These are phyloP conservation scores for Cordilura impudica DNA, from an alignment of 2,888 invertebrate genomes.

Conservation along the genomic window DNA sequence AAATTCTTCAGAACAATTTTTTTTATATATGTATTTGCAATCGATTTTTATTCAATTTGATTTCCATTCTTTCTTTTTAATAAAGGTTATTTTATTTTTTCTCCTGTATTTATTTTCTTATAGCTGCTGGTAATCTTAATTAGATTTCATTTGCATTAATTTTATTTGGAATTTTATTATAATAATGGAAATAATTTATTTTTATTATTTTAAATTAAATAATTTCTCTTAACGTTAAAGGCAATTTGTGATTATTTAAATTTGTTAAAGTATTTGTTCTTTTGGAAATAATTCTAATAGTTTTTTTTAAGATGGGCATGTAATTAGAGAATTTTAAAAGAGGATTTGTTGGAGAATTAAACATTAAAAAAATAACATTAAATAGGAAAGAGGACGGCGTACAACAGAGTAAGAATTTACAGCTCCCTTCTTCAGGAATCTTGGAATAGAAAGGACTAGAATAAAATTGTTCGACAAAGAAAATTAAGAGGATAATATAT, in stretches of 20 bases:
- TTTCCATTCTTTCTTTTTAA: not conserved
- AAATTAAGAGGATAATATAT: no score
- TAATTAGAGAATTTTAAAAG: no score
- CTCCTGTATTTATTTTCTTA: not conserved
- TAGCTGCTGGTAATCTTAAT: not conserved
- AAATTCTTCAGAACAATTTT: not conserved
- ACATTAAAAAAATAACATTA: no score
- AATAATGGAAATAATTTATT: not conserved
- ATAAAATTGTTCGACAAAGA: no score
- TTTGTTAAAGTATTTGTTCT: not conserved
- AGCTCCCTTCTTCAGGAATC: no score
- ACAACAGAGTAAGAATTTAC: no score
- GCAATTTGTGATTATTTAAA: not conserved
- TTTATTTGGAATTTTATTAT: constrained; percentile 12
- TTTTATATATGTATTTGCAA: not conserved
- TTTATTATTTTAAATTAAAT: constrained; percentile 2
- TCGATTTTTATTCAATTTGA: constrained; percentile 29
- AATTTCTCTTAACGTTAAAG: not conserved
- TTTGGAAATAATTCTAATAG: not conserved
- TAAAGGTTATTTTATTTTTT: not conserved
- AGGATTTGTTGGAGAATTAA: no score
- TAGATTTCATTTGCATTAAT: constrained; percentile 33
- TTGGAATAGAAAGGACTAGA: no score
- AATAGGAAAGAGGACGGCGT: no score
- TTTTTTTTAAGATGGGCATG: no score